These are phyloP conservation scores for Adelognathus sp. DNA, from an alignment of 2,888 invertebrate species.

Conservation along the genomic window DNA sequence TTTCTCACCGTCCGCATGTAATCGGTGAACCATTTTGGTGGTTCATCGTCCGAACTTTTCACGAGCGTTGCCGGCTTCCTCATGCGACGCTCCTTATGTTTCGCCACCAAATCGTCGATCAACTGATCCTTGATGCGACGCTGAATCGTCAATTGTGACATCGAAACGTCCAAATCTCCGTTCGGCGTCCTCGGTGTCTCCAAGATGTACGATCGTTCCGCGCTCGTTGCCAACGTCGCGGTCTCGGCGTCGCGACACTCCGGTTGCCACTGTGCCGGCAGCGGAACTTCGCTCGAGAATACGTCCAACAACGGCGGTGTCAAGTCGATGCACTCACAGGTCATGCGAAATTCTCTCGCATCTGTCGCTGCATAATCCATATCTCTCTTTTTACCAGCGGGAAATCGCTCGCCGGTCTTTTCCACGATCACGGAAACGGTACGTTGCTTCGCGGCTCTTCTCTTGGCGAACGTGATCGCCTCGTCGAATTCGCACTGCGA, in stretches of 20 bases:
- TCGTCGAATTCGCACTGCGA: constrained; percentile 80
- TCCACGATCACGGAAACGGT: constrained; percentile 9
- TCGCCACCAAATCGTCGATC: too few species aligned
- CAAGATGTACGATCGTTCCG: too few species aligned
- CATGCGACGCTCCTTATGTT: too few species aligned
- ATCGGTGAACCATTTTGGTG: constrained; percentile 78
- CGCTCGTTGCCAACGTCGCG: not conserved
- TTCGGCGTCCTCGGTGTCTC: too few species aligned
- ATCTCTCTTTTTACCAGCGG: not conserved
- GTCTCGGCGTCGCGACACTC: not conserved
- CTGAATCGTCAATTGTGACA: too few species aligned
- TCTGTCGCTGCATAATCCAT: too few species aligned
- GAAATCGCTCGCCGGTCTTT: not conserved
- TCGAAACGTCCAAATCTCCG: too few species aligned
- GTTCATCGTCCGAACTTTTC: constrained; percentile 50
- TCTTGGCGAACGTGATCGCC: constrained; percentile 73
- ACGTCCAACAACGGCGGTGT: constrained; percentile 14
- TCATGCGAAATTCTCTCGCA: too few species aligned
- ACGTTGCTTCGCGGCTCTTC: not conserved
- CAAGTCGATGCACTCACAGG: not conserved
- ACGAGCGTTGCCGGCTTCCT: not conserved
- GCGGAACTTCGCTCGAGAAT: not conserved
- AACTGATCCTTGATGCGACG: too few species aligned
- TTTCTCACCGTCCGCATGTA: constrained; percentile 77
- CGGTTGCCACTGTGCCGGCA: not conserved